Evolutionary conservation across 2,113 vertebrate species (phyloP).

Genomic region (Laticauda laticaudata): DNA sequence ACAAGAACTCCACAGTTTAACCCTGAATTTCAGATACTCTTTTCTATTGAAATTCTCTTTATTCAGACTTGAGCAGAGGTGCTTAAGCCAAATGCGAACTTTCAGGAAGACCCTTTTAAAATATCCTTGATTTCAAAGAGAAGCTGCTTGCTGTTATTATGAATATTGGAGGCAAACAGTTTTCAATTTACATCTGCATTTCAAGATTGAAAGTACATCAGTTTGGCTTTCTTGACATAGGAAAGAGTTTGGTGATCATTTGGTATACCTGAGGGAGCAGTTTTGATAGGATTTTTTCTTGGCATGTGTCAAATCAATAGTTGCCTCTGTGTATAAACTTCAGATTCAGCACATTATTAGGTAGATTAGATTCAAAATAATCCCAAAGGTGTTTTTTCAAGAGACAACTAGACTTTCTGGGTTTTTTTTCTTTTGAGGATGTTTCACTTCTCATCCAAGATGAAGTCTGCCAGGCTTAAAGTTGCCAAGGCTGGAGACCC

Average conservation of each 20-base stretch:
- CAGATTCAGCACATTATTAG: neutral
- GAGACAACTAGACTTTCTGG: too few relatives aligned
- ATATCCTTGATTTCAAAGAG: neutral
- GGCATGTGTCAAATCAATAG: neutral
- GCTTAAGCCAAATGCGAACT: neutral
- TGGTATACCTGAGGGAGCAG: neutral
- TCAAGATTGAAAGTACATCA: neutral
- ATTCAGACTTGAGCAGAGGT: neutral
- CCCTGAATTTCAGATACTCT: neutral
- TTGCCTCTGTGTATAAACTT: neutral
- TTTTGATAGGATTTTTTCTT: neutral
- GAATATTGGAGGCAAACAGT: neutral
- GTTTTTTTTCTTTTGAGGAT: too few relatives aligned
- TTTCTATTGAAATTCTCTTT: neutral
- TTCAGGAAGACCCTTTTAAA: neutral
- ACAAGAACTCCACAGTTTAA: neutral
- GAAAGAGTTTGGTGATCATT: neutral
- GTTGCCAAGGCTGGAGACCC: too few relatives aligned
- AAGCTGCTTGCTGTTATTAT: neutral
- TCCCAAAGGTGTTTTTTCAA: too few relatives aligned
- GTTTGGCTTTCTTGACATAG: neutral
- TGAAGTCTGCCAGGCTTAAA: too few relatives aligned
- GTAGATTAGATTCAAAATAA: neutral
- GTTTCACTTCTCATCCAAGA: too few relatives aligned
- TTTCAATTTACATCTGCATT: neutral